phyloP scores from a whole-genome alignment of 2,797 vertebrate species.

The Enteromius fasciolatus region DNA sequence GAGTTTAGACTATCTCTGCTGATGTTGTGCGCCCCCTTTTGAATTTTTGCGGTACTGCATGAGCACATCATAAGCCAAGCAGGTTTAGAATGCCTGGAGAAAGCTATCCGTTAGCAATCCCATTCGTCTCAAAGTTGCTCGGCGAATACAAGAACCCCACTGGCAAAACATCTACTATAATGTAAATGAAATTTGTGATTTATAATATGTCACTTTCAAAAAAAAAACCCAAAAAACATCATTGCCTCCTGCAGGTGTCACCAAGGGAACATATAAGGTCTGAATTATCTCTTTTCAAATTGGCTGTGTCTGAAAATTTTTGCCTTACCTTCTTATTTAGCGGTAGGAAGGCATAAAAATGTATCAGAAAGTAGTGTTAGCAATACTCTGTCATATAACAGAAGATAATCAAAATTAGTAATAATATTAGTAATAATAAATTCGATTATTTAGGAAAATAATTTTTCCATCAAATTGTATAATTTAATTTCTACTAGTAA shows the following conservation, averaged over 20 bases:
- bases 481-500: not conserved
- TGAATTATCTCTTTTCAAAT: slow-evolving; percentile 7
- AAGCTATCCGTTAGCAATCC: not conserved
- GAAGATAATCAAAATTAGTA: too few species aligned
- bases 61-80: not conserved
- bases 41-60: slow-evolving; percentile 38
- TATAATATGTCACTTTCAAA: not conserved
- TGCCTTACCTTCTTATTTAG: not conserved
- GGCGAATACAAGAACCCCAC: not conserved
- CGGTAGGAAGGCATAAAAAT: not conserved
- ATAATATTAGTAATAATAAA: too few species aligned
- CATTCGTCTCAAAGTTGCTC: not conserved
- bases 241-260: slow-evolving; percentile 2
- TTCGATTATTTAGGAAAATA: not conserved
- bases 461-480: not conserved
- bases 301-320: not conserved
- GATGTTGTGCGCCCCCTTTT: slow-evolving; percentile 54
- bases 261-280: not conserved
- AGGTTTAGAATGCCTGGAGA: slow-evolving; percentile 3
- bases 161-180: slow-evolving; percentile 1
- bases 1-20: slow-evolving; percentile 40
- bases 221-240: not conserved
- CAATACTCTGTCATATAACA: not conserved
- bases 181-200: not conserved
- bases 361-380: not conserved